phyloP scores from a whole-genome alignment of 2,113 vertebrate genomes.

The Sphaerodactylus townsendi region DNA sequence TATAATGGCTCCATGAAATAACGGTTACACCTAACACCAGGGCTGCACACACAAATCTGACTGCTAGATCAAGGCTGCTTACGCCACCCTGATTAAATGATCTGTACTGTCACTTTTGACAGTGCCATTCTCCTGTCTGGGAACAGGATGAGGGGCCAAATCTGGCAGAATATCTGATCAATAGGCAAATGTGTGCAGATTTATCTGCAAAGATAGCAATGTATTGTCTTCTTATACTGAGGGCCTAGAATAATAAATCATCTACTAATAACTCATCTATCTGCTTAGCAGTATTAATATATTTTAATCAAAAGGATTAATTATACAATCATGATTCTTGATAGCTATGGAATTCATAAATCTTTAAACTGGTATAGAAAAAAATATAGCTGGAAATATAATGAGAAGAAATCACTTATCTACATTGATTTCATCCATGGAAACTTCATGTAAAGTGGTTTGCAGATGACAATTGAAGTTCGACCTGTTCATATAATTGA shows the following conservation, averaged over 20 bases:
- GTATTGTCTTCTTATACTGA: neutral
- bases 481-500: neutral
- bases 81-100: too few species aligned
- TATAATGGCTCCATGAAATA: neutral
- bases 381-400: too few species aligned
- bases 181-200: neutral
- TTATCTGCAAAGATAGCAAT: too few species aligned
- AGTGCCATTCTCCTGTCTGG: neutral
- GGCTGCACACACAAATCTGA: neutral
- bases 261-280: constrained; percentile 5
- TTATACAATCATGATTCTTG: neutral
- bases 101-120: too few species aligned
- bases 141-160: neutral
- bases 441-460: too few species aligned
- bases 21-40: neutral
- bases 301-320: neutral
- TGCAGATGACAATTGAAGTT: too few species aligned
- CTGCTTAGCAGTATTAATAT: neutral
- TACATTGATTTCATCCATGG: too few species aligned
- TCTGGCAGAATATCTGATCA: neutral
- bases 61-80: too few species aligned
- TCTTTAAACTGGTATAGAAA: too few species aligned
- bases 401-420: too few species aligned
- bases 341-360: too few species aligned
- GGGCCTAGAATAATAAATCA: neutral